Base-by-base conservation (phyloP, 2,113 vertebrate species). In the Brachyistius frenatus region DNA sequence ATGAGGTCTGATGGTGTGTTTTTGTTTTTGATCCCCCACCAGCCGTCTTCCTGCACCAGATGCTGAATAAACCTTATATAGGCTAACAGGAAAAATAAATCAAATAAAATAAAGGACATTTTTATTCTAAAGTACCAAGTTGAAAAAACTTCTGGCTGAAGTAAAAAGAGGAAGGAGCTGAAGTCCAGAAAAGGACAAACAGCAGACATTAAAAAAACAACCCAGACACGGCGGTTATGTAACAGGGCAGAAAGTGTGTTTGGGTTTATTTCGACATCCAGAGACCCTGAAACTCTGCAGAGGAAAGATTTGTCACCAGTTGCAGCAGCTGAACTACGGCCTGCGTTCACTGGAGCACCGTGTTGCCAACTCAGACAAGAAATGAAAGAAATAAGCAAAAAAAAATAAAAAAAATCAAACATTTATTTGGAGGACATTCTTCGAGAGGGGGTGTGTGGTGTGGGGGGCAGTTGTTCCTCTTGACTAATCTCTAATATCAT, bases 221-320 rank as follows among this genome's bases (percentile, higher is more conserved):
- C 54, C 35, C 66, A 78, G 73, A 81, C 80, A 60, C 15, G 54
- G 47, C 30, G 39, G 2, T 73, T 73, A 72, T 33, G 60, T n/a
- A 58, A 79, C 0, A 2, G 32, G 2, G 33, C 5, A 5, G 16
- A 39, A 37, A 14, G 35, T 5, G 55, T 73, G 47, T 71, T 55
- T 44, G 33, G 71, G 35, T 77, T 23, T 41, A 23, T 47, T 65
- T 33, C 78, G 71, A 62, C 57, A 60, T 72, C 44, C 49, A 76
- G 14, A 55, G 23, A 84, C 83, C 83, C 83, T 83, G 72, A 84
- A 80, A 81, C 46, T 71, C 57, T 47, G 75, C 52, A 67, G 9
- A 23, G 23, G 23, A 74, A 41, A 64, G 37, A 66, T 37, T 46
- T 65, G 41, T 53, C 73, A 76, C 69, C 84, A 74, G 86, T 61